A percentile compares a stretch with the other conserved stretches of the same genome.
These are phyloP conservation scores for Sprattus sprattus DNA, from an alignment of 2,113 vertebrate genomes.

Conservation along the genomic window DNA sequence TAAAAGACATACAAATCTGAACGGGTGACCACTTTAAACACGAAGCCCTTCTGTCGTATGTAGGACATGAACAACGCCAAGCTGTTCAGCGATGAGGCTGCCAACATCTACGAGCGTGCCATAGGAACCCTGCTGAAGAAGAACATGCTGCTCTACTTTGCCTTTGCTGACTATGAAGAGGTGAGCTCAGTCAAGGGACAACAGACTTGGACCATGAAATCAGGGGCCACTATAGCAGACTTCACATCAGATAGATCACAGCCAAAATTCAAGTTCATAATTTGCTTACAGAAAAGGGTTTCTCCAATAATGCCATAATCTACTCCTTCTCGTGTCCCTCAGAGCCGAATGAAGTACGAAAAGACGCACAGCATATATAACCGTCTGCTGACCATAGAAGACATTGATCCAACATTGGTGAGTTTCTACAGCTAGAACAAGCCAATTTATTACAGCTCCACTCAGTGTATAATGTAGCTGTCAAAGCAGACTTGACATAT, in stretches of 20 bases:
- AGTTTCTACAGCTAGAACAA: constrained; percentile 40
- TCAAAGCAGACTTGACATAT: neutral
- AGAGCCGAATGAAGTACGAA: constrained; percentile 99
- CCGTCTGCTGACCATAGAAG: constrained; percentile 90
- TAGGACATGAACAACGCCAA: constrained; percentile 99
- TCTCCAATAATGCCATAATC: neutral
- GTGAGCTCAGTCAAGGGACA: constrained; percentile 64
- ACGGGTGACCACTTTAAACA: neutral
- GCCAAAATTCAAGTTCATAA: neutral
- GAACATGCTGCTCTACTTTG: constrained; percentile 99
- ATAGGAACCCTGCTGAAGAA: constrained; percentile 97
- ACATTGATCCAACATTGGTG: constrained; percentile 97
- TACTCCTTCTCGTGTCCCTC: constrained; percentile 15
- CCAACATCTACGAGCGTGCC: constrained; percentile 98
- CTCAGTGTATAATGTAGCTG: neutral
- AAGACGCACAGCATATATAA: constrained; percentile 99
- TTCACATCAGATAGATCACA: neutral
- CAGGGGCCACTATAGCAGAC: neutral
- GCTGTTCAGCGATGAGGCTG: constrained; percentile 97
- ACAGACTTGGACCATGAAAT: neutral
- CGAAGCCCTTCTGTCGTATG: neutral
- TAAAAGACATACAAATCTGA: neutral
- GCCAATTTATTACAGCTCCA: neutral
- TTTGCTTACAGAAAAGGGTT: neutral
- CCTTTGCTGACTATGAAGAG: constrained; percentile 98